phyloP scores from a whole-genome alignment of 2,888 invertebrate genomes.

The Bursaphelenchus okinawaensis region DNA sequence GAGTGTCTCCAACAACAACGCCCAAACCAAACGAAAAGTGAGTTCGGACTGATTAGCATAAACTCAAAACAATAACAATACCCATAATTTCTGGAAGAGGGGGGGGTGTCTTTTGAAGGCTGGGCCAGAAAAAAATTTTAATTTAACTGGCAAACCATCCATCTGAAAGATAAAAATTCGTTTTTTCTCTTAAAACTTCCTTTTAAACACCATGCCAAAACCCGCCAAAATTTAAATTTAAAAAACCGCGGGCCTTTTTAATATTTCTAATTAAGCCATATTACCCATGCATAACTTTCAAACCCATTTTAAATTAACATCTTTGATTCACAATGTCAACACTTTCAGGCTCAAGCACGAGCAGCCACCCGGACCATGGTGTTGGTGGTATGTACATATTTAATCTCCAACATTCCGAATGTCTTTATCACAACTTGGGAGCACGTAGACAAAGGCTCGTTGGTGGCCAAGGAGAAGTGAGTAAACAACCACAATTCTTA shows the following conservation, averaged over 20 bases:
- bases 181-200: too few relatives aligned
- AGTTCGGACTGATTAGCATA: neutral
- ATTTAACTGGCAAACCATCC: too few relatives aligned
- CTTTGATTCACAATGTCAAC: neutral
- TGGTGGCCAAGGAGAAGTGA: slow-evolving; percentile 30
- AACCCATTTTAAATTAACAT: too few relatives aligned
- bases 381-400: slow-evolving; percentile 51
- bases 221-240: too few relatives aligned
- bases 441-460: slow-evolving; percentile 41
- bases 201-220: too few relatives aligned
- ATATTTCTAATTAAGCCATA: too few relatives aligned
- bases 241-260: too few relatives aligned
- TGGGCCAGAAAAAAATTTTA: neutral
- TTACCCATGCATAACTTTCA: too few relatives aligned
- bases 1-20: slow-evolving; percentile 15
- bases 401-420: slow-evolving; percentile 51
- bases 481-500: neutral
- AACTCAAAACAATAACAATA: neutral
- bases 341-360: slow-evolving; percentile 25
- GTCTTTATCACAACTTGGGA: slow-evolving; percentile 50
- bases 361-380: slow-evolving; percentile 53
- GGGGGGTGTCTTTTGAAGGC: too few relatives aligned
- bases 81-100: too few relatives aligned
- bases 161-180: too few relatives aligned
- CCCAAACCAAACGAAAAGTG: slow-evolving; percentile 16